Base-by-base conservation (phyloP, 1,140 invertebrate genomes). In the Saccostrea glomerata region DNA sequence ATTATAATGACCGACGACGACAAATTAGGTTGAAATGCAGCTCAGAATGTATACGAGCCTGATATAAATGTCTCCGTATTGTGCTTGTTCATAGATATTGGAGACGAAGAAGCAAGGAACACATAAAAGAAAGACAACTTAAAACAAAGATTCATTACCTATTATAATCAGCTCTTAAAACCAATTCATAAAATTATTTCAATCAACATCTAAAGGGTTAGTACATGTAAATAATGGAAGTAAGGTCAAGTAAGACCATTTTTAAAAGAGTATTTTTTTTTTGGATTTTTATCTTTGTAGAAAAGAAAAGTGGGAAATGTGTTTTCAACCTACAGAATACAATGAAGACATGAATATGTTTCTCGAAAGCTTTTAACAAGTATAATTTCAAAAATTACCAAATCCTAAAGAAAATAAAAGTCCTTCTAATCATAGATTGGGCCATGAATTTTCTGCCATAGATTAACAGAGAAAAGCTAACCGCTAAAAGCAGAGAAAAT, bases 1-100 rank as follows among this genome's bases (percentile, higher is more conserved):
- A 23, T 73, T 47, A 25, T 86, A 12, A 40, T 86, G 40, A 77
- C 86, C 77, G 86, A 86, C 55, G 86, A 77, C 73, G 86, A 86
- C 54, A n/a, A 40, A 11, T 12, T 66, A 54, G 86, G 36, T 5
- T 20, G 70, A 23, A 66, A 77, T 54, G 86, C 86, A 47, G 86
- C 70, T 47, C 40, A 73, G 36, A n/a, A 36, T 0, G 86, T 77
- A 15, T 55, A 54, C 77, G 86, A 66, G 4, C 13, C n/a, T 25
- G 66, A 77, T 54, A 54, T 86, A 13, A 86, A 20, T 77, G 55
- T 77, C 47, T 86, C 0, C 77, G 86, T 86, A 25, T 86, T 6
- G 73, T 63, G 86, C 86, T 73, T 77, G 70, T 86, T n/a, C 86
- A 77, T n/a, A 63, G 73, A n/a, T 20, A 63, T 2, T 86, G 86